A percentile compares a stretch with the other conserved stretches of the same genome.
Evolutionary conservation across 1,140 invertebrate species (phyloP).

Genomic region (Plectrocnemia conspersa): DNA sequence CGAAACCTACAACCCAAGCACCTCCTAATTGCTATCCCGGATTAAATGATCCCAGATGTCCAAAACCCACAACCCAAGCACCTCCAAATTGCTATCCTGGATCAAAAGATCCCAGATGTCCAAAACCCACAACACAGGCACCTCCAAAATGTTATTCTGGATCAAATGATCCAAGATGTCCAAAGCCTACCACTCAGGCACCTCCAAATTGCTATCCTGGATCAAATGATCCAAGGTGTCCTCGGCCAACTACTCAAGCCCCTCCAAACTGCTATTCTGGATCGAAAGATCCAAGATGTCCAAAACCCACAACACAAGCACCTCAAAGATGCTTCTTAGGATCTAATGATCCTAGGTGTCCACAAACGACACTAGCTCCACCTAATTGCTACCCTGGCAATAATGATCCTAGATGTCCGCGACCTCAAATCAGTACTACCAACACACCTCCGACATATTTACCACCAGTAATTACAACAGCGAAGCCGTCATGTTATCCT

Average conservation of each 20-base stretch:
- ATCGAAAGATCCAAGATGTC: constrained; percentile 18
- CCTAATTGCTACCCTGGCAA: constrained; percentile 42
- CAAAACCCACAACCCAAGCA: constrained; percentile 29
- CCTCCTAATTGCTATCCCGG: constrained; percentile 41
- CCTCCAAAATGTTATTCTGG: constrained; percentile 54
- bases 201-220: constrained; percentile 41
- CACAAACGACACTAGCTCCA: constrained; percentile 32
- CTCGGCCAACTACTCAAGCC: constrained; percentile 23
- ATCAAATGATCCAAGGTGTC: constrained; percentile 38
- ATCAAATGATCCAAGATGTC: constrained; percentile 55
- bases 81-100: constrained; percentile 38
- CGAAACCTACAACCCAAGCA: constrained; percentile 25
- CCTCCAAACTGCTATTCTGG: constrained; percentile 23
- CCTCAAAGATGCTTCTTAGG: constrained; percentile 39
- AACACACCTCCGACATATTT: constrained; percentile 40
- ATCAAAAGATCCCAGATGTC: constrained; percentile 38
- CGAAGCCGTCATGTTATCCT: constrained; percentile 39
- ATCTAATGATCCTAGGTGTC: constrained; percentile 16
- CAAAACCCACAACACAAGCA: constrained; percentile 28
- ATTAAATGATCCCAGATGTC: constrained; percentile 42
- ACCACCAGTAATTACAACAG: constrained; percentile 39
- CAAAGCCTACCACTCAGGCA: constrained; percentile 50
- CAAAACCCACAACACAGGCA: constrained; percentile 24
- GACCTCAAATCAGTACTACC: constrained; percentile 26
- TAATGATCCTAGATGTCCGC: constrained; percentile 40